Base-by-base conservation (phyloP, 2,113 vertebrate genomes). In the Thalassoma bifasciatum region DNA sequence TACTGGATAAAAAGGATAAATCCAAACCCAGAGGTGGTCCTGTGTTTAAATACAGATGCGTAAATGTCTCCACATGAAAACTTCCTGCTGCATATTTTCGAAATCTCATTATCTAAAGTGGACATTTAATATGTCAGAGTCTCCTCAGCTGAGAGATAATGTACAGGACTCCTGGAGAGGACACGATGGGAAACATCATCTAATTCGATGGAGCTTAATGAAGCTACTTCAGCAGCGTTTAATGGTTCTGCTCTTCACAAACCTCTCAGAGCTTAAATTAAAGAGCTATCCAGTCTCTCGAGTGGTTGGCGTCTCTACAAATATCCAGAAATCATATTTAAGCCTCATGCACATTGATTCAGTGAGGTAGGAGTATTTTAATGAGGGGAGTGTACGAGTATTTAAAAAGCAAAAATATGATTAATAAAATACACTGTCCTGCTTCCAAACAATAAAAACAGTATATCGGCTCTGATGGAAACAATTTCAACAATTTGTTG, bases 231-330 rank as follows among this genome's bases (percentile, higher is more conserved):
- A 58, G 10, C 16, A 26, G 44, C 10, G 23, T 26, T 75, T 62
- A 54, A 56, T 65, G 68, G 34, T 37, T 50, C 60, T 30, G 30
- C 24, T 66, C 24, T 66, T 86, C 64, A 86, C 67, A 1, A 34
- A 59, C 19, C 70, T 68, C 59, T 76, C 53, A 65, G 64, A 40
- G 59, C 66, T 11, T 3, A 50, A 76, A 80, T 60, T n/a, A 64
- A 58, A 68, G n/a, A 64, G 44, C 16, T 2, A 16, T 16, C 16
- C 16, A 46, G 67, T 22, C 7, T 6, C 6, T 65, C 6, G 13
- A 69, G 52, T 42, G 66, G 37, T 19, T 22, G 1, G 13, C 66
- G 1, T 60, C 51, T 34, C 16, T 37, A 14, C 51, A 82, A n/a
- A 77, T 40, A 62, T 54, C 58, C 46, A 37, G 17, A 17, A 9